phyloP scores from a whole-genome alignment of 2,888 invertebrate genomes.

The Caenorhabditis sp. region DNA sequence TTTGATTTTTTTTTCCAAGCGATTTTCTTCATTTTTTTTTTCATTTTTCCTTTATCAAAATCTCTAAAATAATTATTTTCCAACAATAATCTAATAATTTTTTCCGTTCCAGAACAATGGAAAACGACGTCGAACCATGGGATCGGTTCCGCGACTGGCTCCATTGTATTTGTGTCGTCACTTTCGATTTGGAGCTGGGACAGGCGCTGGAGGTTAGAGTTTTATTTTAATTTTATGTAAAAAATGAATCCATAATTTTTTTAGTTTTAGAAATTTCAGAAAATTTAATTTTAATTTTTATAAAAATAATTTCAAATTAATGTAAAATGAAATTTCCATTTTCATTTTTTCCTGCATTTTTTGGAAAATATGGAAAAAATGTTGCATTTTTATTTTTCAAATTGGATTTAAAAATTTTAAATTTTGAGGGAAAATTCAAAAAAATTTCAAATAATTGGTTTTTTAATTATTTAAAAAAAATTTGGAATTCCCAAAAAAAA shows the following conservation, averaged over 20 bases:
- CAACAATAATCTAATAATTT: too few relatives aligned
- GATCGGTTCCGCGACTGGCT: constrained; percentile 91
- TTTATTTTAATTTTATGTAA: neutral
- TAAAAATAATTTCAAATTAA: neutral
- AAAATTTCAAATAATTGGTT: too few relatives aligned
- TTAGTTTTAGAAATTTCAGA: too few relatives aligned
- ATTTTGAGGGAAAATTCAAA: too few relatives aligned
- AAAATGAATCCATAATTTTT: neutral
- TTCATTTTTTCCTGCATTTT: neutral
- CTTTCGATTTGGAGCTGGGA: constrained; percentile 98
- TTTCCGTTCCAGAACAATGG: constrained; percentile 31
- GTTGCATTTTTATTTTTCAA: constrained; percentile 1
- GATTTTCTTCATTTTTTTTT: neutral
- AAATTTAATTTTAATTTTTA: constrained; percentile 1
- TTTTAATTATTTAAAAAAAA: too few relatives aligned
- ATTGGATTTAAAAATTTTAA: too few relatives aligned
- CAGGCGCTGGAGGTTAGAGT: constrained; percentile 98
- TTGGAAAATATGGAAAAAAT: neutral
- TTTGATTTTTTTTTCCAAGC: neutral
- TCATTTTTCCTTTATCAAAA: neutral
- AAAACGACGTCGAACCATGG: constrained; percentile 83
- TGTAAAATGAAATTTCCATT: neutral
- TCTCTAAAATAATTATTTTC: neutral
- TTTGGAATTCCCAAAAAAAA: too few relatives aligned
- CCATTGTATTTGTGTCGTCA: constrained; percentile 97